These are phyloP conservation scores for Peromyscus aztecus DNA, from an alignment of 2,797 vertebrate genomes.

Conservation along the genomic window DNA sequence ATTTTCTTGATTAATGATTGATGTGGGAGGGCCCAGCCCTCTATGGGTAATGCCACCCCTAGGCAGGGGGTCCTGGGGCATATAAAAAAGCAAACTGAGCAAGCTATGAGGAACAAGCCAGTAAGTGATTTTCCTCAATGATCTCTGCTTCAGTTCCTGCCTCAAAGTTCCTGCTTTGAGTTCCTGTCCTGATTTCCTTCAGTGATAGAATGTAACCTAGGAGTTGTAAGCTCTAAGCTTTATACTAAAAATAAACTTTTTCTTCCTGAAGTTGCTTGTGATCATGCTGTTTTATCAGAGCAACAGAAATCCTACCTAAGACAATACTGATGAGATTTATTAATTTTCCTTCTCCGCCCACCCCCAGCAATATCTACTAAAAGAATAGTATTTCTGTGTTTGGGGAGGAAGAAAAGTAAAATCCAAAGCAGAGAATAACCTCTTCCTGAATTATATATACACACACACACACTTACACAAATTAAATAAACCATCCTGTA, in stretches of 20 bases:
- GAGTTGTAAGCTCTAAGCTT: background rate
- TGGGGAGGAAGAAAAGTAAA: background rate
- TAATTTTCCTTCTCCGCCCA: background rate
- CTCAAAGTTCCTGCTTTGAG: background rate
- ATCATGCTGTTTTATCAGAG: background rate
- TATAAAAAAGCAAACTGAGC: background rate
- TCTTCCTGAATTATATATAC: background rate
- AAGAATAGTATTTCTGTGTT: background rate
- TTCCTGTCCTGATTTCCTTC: background rate
- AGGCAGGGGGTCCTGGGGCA: background rate
- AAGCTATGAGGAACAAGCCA: background rate
- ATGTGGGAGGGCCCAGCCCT: background rate
- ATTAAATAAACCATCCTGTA: background rate
- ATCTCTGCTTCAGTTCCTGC: background rate
- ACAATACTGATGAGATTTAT: background rate
- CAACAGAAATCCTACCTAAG: background rate
- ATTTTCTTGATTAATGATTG: background rate
- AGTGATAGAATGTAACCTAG: no score
- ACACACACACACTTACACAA: background rate
- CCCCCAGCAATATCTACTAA: background rate
- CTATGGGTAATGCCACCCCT: background rate
- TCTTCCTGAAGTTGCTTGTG: background rate
- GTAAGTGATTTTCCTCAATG: no score
- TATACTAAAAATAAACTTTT: background rate
- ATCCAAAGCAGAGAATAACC: conserved; percentile 30